Conservation (phyloP, 1,140 invertebrate species). For the Listronotus bonariensis region DNA sequence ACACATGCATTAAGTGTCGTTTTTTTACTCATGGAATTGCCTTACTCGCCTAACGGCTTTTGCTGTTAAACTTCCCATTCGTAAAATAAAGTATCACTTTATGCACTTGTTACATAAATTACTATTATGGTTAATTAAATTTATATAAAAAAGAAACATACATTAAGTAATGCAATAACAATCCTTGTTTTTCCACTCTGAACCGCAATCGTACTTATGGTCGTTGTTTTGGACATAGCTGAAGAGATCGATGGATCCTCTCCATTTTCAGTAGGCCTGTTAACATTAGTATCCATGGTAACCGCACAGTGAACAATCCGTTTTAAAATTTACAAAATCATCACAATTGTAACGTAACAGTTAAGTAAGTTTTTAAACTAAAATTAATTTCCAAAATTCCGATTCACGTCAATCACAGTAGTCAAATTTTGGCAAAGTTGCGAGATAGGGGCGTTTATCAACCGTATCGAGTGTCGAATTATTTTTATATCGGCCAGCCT, state of each 20-base stretch:
- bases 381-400: conserved; percentile 10
- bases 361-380: conserved; percentile 2
- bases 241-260: conserved; percentile 39
- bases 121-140: not conserved
- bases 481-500: conserved; percentile 31
- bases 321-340: not conserved
- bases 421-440: conserved; percentile 10
- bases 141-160: conserved; percentile 60
- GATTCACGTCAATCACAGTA: not conserved
- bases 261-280: conserved; percentile 35
- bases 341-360: not conserved
- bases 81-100: too few relatives aligned
- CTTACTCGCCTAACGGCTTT: too few relatives aligned
- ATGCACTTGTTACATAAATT: too few relatives aligned
- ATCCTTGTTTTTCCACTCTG: conserved; percentile 85
- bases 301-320: conserved; percentile 3
- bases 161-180: conserved; percentile 87
- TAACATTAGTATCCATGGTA: conserved; percentile 34
- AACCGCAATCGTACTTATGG: conserved; percentile 89
- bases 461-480: conserved; percentile 27
- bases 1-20: too few relatives aligned
- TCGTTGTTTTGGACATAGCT: conserved; percentile 67
- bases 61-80: too few relatives aligned
- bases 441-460: conserved; percentile 12
- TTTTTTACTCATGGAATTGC: too few relatives aligned